Evolutionary conservation across 1,140 invertebrate genomes (phyloP).

Genomic region (Magallana angulata): DNA sequence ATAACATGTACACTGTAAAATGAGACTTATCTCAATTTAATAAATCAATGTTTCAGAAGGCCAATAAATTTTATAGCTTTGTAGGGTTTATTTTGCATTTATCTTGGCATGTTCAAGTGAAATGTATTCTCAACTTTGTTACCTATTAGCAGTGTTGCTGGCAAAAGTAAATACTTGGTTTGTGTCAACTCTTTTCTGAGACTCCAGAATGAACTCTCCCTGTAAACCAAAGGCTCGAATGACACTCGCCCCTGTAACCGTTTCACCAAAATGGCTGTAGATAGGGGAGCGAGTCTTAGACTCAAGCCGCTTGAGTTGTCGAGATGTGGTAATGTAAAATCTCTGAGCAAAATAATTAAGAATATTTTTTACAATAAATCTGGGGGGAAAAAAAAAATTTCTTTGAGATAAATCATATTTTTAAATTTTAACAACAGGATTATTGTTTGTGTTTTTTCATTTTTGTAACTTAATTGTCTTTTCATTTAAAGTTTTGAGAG

Average conservation of each 20-base stretch:
- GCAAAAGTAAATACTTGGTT: conserved; percentile 73
- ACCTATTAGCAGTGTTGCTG: conserved; percentile 73
- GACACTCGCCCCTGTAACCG: conserved; percentile 80
- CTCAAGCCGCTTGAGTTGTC: conserved; percentile 81
- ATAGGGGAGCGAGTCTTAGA: conserved; percentile 81
- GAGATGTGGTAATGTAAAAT: conserved; percentile 91
- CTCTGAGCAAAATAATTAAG: conserved; percentile 82
- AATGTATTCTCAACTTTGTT: background rate
- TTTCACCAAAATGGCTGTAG: conserved; percentile 81
- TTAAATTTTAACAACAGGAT: no score
- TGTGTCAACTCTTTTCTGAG: conserved; percentile 76
- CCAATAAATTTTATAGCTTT: no score
- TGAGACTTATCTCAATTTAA: no score
- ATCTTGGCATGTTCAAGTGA: no score
- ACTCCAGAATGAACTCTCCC: conserved; percentile 80
- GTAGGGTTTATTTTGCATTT: no score
- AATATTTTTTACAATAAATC: background rate
- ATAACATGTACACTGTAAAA: no score
- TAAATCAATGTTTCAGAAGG: no score
- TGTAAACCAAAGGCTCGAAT: conserved; percentile 82
- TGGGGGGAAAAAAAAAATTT: no score
- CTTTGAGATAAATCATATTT: no score
- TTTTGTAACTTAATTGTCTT: no score
- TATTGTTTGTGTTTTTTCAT: no score
- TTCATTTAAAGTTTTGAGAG: no score